Evolutionary conservation across 1,140 invertebrate species (phyloP), one percentile per base, ranked within the genome.

Genomic region (Trichoplusia ni): DNA sequence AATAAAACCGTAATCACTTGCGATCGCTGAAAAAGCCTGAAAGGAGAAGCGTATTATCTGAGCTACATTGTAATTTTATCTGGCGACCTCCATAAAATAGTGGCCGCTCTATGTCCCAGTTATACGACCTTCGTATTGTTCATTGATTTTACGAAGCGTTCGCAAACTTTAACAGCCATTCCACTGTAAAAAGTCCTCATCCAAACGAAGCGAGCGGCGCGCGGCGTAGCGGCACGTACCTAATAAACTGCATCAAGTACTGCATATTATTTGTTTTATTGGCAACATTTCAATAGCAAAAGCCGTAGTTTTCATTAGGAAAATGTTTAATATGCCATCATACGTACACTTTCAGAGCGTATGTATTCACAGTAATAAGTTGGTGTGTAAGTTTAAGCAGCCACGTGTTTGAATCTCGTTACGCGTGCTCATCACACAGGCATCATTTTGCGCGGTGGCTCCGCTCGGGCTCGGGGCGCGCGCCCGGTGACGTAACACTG

Each of bases 381-480:
- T 62, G 40, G 0, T n/a, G 47, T 1, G 46, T 51, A 51, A 51
- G 31, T 42, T 18, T 38, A 40, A 51, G 19, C 33, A 23, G 31
- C 27, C 37, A 38, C 14, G 51, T 11, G 51, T 71, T 67, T 64
- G 37, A 64, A 67, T 64, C 64, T 60, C 61, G 61, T 59, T 63
- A 27, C 40, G 56, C 37, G 47, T 64, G 64, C 69, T 67, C 65
- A 71, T 71, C 49, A 71, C 62, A 71, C 61, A 67, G 65, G 61
- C 65, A 71, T 67, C 65, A 54, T 51, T 58, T 58, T 42, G 14
- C 11, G 37, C 0, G 6, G 27, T 29, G 27, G 9, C 46, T n/a
- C n/a, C n/a, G n/a, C n/a, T n/a, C 29, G 35, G 47, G 7, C 29
- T 46, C 6, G 4, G 27, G 23, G 18, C 27, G 31, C 14, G 14